Conservation (phyloP, 2,113 vertebrate species). For the Hirundichthys speculiger region DNA sequence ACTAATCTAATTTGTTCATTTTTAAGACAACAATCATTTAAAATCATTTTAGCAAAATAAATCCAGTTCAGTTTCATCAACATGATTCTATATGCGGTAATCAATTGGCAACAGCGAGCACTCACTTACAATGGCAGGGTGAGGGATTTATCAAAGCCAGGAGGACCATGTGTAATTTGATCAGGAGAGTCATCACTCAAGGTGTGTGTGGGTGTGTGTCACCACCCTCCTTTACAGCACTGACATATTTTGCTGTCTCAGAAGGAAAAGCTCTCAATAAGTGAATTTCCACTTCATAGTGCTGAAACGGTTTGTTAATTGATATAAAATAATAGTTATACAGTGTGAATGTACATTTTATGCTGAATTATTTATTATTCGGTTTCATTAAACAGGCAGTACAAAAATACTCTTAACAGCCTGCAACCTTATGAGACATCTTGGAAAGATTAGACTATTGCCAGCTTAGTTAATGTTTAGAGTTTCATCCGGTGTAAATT, state of each 20-base stretch:
- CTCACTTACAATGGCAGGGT: constrained; percentile 33
- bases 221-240: neutral
- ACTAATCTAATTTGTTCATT: constrained; percentile 52
- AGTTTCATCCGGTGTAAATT: too few species aligned
- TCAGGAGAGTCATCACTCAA: constrained; percentile 55
- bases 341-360: too few species aligned
- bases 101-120: constrained; percentile 60
- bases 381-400: too few species aligned
- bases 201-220: constrained; percentile 10
- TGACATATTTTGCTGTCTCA: neutral
- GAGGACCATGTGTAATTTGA: constrained; percentile 53
- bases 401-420: too few species aligned
- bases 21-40: constrained; percentile 19
- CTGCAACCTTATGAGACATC: too few species aligned
- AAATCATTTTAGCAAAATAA: constrained; percentile 39
- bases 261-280: constrained; percentile 14
- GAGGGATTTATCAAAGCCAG: constrained; percentile 62
- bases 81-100: constrained; percentile 45
- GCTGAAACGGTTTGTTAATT: neutral
- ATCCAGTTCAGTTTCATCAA: constrained; percentile 40
- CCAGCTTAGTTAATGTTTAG: too few species aligned
- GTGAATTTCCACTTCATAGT: neutral
- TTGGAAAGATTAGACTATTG: too few species aligned
- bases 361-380: too few species aligned
- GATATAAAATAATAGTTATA: too few species aligned